phyloP scores from a whole-genome alignment of 2,888 invertebrate genomes.

The Acronicta alni region DNA sequence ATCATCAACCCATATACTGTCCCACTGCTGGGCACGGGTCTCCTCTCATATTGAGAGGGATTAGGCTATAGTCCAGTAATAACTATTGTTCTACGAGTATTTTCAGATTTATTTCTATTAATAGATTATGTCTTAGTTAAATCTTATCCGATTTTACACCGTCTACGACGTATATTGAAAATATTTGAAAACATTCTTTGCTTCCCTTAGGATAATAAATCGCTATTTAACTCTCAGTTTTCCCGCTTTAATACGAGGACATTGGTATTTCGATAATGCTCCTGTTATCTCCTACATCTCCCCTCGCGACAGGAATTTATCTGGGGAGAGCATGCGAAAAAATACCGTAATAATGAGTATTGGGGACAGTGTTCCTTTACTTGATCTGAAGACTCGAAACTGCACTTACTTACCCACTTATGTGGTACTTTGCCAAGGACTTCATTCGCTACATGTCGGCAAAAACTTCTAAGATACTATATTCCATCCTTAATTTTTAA shows the following conservation, averaged over 20 bases:
- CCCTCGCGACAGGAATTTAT: conserved; percentile 79
- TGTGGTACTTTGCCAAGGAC: too few relatives aligned
- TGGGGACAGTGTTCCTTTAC: conserved; percentile 71
- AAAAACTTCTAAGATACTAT: too few relatives aligned
- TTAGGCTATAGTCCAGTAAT: too few relatives aligned
- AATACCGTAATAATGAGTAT: conserved; percentile 86
- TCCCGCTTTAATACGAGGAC: conserved; percentile 84
- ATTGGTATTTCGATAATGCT: conserved; percentile 88
- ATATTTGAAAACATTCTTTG: conserved; percentile 53
- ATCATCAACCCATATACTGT: too few relatives aligned
- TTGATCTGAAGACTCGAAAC: conserved; percentile 63
- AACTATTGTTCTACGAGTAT: neutral
- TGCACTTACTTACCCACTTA: conserved; percentile 41
- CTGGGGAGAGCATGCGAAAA: conserved; percentile 83
- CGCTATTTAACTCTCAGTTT: conserved; percentile 85
- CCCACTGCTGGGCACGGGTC: too few relatives aligned
- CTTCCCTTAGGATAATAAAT: conserved; percentile 77
- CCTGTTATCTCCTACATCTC: conserved; percentile 84
- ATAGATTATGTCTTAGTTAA: neutral
- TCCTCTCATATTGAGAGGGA: too few relatives aligned
- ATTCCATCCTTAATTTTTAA: too few relatives aligned
- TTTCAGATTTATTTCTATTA: conserved; percentile 3
- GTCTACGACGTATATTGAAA: conserved; percentile 44
- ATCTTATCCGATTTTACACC: conserved; percentile 6
- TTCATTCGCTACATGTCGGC: too few relatives aligned